Evolutionary conservation across 2,888 invertebrate species (phyloP), one percentile per base, ranked within the genome.

Genomic region (Agonum fuliginosum): DNA sequence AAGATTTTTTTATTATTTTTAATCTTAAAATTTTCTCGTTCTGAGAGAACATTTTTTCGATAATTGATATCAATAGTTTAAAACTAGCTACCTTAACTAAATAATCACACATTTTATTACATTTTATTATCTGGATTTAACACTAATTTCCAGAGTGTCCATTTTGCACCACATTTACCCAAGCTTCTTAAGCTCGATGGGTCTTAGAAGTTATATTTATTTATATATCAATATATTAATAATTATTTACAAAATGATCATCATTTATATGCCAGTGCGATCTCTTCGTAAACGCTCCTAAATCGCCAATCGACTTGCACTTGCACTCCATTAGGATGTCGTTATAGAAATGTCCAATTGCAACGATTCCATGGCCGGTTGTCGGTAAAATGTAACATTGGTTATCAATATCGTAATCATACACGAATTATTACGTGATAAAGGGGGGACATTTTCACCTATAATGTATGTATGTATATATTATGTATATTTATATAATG

Each of bases 81-180:
- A 82, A 81, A 81, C 83, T 85, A 83, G 79, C 83, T 83, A 84
- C 81, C 82, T 82, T 84, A 83, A 82, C 82, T 83, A 83, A 81
- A 81, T 83, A 85, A 84, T 85, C 85, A 85, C 84, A 85, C 84
- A 83, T 84, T 84, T 83, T 83, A 83, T 83, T 82, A 81, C 77
- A 77, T 77, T 41, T 70, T 70, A 62, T 70, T 77, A 77, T 70
- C 27, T 77, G 69, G 77, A 70, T 51, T 77, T 77, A 77, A 77
- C 77, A 54, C 77, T 77, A 70, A 58, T 70, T 58, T 41, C 69
- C 77, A 77, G 27, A 46, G 54, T 70, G 77, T 77, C 70, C 77
- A 58, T 70, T n/a, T 77, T 37, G 37, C 70, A 54, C 70, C 75
- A 62, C 67, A 67, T 58, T 62, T 19, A 65, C 46, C 65, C 74